phyloP scores from a whole-genome alignment of 2,888 invertebrate genomes.

The Microdon myrmicae region DNA sequence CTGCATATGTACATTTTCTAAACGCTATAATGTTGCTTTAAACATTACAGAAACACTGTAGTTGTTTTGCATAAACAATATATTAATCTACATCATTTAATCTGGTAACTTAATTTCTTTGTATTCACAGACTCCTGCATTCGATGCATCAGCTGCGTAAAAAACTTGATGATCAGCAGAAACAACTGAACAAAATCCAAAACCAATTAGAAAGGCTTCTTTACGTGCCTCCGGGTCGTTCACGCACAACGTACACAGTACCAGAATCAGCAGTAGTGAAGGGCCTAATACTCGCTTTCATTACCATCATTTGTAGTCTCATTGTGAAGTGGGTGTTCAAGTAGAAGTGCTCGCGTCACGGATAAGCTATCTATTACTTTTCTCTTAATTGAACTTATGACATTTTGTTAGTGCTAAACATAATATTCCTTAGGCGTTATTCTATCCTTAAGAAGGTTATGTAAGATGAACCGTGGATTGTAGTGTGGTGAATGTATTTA shows the following conservation, averaged over 20 bases:
- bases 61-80: no score
- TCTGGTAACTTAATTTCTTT: slow-evolving; percentile 15
- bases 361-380: no score
- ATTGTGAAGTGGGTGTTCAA: slow-evolving; percentile 61
- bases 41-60: no score
- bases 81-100: no score
- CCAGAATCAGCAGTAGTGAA: slow-evolving; percentile 59
- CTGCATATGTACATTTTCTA: slow-evolving; percentile 3
- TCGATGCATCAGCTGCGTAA: slow-evolving; percentile 68
- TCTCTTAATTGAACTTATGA: no score
- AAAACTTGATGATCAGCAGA: slow-evolving; percentile 69
- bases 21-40: no score
- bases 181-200: slow-evolving; percentile 66
- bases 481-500: no score
- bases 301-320: slow-evolving; percentile 58
- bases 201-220: slow-evolving; percentile 62
- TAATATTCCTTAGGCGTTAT: no score
- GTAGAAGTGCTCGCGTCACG: no score
- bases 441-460: no score
- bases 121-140: slow-evolving; percentile 68
- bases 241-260: slow-evolving; percentile 53
- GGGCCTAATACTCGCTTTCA: slow-evolving; percentile 57
- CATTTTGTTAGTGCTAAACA: no score
- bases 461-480: no score
- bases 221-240: slow-evolving; percentile 56